Evolutionary conservation across 2,797 vertebrate species (phyloP).

Genomic region (Apogon hyalosoma): DNA sequence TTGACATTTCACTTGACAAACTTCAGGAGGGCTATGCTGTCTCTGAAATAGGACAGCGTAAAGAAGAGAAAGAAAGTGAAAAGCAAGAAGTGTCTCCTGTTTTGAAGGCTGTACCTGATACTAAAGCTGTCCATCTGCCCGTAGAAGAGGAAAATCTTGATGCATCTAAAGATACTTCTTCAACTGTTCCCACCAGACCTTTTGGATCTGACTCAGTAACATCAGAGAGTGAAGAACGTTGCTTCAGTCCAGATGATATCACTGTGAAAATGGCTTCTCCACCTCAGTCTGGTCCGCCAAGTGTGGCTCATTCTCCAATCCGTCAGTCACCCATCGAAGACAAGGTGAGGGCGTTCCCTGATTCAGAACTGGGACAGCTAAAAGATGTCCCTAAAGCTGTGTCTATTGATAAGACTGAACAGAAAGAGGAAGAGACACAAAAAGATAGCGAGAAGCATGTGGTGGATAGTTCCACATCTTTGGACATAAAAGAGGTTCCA

Average conservation of each 20-base stretch:
- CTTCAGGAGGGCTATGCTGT: slow-evolving; percentile 83
- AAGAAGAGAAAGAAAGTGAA: slow-evolving; percentile 54
- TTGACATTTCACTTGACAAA: slow-evolving; percentile 87
- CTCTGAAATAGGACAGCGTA: slow-evolving; percentile 71
- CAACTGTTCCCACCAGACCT: slow-evolving; percentile 70
- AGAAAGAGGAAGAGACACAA: slow-evolving; percentile 53
- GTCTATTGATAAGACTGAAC: slow-evolving; percentile 33
- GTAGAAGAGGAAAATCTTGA: slow-evolving; percentile 67
- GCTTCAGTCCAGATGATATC: slow-evolving; percentile 95
- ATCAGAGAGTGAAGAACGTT: slow-evolving; percentile 92
- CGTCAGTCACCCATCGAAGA: slow-evolving; percentile 93
- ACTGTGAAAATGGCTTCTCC: slow-evolving; percentile 98
- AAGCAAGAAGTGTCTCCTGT: slow-evolving; percentile 49
- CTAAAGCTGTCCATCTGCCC: slow-evolving; percentile 65
- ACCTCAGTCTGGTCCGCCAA: slow-evolving; percentile 91
- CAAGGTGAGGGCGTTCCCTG: slow-evolving; percentile 81
- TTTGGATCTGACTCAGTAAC: slow-evolving; percentile 82
- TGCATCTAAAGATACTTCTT: slow-evolving; percentile 63
- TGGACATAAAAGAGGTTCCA: slow-evolving; percentile 53
- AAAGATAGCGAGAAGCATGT: slow-evolving; percentile 42
- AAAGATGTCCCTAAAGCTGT: slow-evolving; percentile 33
- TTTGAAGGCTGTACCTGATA: slow-evolving; percentile 47
- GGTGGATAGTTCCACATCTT: slow-evolving; percentile 31
- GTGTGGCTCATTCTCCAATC: slow-evolving; percentile 92
- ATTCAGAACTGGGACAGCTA: slow-evolving; percentile 57